Conservation (phyloP, 2,113 vertebrate genomes). For the Acanthochromis polyacanthus region DNA sequence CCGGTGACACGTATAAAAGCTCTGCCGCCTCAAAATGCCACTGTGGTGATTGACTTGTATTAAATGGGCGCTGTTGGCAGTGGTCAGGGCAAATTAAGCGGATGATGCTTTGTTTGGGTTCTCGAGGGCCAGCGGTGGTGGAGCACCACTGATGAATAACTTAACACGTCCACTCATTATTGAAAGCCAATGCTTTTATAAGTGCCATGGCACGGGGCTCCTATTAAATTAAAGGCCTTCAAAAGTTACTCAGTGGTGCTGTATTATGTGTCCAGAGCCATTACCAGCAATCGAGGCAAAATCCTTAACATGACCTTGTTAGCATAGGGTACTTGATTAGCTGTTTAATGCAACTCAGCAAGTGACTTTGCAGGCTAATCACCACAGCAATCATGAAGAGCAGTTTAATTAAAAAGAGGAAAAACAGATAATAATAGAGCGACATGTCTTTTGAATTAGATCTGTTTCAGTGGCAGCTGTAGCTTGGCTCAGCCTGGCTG, state of each 20-base stretch:
- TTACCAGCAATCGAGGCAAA: slow-evolving; percentile 56
- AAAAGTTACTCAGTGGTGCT: slow-evolving; percentile 48
- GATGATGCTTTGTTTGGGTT: slow-evolving; percentile 45
- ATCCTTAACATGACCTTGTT: slow-evolving; percentile 63
- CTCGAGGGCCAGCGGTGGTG: slow-evolving; percentile 33
- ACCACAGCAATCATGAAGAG: neutral
- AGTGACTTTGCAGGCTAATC: slow-evolving; percentile 30
- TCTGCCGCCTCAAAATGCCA: slow-evolving; percentile 31
- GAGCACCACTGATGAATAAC: slow-evolving; percentile 72
- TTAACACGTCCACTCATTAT: slow-evolving; percentile 64
- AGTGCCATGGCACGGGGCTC: slow-evolving; percentile 30
- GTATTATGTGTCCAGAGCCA: slow-evolving; percentile 63
- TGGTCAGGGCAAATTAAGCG: slow-evolving; percentile 52
- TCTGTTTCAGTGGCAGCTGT: slow-evolving; percentile 7
- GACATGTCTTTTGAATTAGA: neutral
- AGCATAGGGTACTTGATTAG: slow-evolving; percentile 58
- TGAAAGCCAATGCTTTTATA: slow-evolving; percentile 65
- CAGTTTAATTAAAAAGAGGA: slow-evolving; percentile 16
- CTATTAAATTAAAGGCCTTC: slow-evolving; percentile 55
- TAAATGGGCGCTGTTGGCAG: slow-evolving; percentile 58
- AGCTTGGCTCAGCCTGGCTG: slow-evolving; percentile 12
- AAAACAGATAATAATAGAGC: slow-evolving; percentile 3
- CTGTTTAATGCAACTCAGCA: slow-evolving; percentile 57
- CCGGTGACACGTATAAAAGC: slow-evolving; percentile 32
- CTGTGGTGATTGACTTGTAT: slow-evolving; percentile 59